phyloP scores from a whole-genome alignment of 1,140 invertebrate species.

The Chironomus tepperi region DNA sequence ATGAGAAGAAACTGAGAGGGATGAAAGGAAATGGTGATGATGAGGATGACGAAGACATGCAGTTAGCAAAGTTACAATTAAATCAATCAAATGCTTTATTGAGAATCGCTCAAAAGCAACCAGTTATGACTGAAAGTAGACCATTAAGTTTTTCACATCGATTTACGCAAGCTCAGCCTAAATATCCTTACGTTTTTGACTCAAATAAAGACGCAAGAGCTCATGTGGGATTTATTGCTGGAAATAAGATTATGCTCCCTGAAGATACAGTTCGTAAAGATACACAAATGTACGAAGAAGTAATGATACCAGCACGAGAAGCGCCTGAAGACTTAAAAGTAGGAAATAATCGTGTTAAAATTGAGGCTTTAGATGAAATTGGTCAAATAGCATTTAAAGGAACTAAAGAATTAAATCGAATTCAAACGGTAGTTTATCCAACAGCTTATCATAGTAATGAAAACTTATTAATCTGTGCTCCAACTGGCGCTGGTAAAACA shows the following conservation, averaged over 20 bases:
- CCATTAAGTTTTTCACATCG: conserved; percentile 25
- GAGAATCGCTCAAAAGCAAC: conserved; percentile 37
- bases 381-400: conserved; percentile 80
- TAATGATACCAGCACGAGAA: conserved; percentile 73
- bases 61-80: conserved; percentile 39
- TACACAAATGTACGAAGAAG: conserved; percentile 72
- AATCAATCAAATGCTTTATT: conserved; percentile 43
- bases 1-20: conserved; percentile 74
- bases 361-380: conserved; percentile 71
- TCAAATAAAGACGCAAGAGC: conserved; percentile 57
- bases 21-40: conserved; percentile 47
- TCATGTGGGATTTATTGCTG: conserved; percentile 65
- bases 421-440: conserved; percentile 93
- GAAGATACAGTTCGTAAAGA: conserved; percentile 63
- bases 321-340: conserved; percentile 49
- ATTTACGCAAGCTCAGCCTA: conserved; percentile 34
- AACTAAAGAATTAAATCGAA: conserved; percentile 80
- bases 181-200: conserved; percentile 82
- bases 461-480: conserved; percentile 92
- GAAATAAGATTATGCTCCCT: conserved; percentile 69
- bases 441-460: conserved; percentile 94
- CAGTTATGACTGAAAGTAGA: conserved; percentile 37
- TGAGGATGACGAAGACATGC: conserved; percentile 44
- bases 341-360: conserved; percentile 58
- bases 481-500: conserved; percentile 95